These are phyloP conservation scores for Drosophila bipectinata DNA, from an alignment of 1,140 invertebrate species.

Conservation along the genomic window DNA sequence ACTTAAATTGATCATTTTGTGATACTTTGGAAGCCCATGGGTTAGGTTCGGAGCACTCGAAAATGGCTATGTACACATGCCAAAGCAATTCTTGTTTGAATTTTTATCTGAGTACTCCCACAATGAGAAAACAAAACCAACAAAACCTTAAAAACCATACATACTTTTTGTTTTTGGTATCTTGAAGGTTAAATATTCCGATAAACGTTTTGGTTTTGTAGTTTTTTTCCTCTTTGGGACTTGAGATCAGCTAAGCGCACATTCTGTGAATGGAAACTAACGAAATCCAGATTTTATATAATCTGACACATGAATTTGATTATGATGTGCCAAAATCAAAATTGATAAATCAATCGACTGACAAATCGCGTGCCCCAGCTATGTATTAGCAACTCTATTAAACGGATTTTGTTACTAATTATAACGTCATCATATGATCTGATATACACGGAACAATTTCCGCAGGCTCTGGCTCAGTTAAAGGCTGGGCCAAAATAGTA, in stretches of 20 bases:
- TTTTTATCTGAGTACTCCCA: constrained; percentile 23
- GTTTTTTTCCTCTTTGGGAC: neutral
- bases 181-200: constrained; percentile 25
- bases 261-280: constrained; percentile 3
- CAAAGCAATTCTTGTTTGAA: constrained; percentile 3
- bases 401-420: neutral
- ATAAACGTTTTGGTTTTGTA: constrained; percentile 5
- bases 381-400: constrained; percentile 21
- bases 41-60: neutral
- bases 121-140: constrained; percentile 2
- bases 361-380: constrained; percentile 14
- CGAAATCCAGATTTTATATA: constrained; percentile 24
- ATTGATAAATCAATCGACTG: constrained; percentile 44
- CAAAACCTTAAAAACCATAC: neutral
- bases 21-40: constrained; percentile 25
- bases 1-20: constrained; percentile 49
- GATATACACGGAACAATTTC: constrained; percentile 1
- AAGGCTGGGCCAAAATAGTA: constrained; percentile 10
- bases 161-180: constrained; percentile 12
- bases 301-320: constrained; percentile 45
- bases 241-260: neutral
- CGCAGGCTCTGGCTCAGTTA: neutral
- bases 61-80: constrained; percentile 10
- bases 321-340: constrained; percentile 36
- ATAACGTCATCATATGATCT: constrained; percentile 31